A percentile compares a stretch with the other conserved stretches of the same genome.
Conservation (phyloP, 1,140 invertebrate species). For the Wiebesia pumilae region DNA sequence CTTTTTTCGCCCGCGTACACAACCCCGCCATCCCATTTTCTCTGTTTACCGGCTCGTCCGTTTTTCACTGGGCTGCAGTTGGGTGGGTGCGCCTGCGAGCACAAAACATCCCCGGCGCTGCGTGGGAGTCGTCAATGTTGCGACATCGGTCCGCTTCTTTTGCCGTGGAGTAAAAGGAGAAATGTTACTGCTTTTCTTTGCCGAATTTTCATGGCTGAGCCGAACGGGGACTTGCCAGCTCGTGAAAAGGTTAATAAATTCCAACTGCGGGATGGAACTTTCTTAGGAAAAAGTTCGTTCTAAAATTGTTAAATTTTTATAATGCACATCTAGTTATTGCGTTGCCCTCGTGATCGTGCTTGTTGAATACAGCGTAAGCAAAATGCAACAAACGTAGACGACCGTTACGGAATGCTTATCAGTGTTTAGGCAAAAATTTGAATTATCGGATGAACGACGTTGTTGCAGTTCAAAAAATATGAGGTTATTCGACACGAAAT, state of each 20-base stretch:
- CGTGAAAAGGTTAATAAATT: constrained; percentile 36
- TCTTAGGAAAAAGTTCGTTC: not conserved
- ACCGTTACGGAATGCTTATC: not conserved
- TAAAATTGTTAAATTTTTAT: not conserved
- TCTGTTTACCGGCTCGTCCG: constrained; percentile 52
- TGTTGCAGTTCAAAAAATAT: no score
- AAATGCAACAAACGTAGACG: not conserved
- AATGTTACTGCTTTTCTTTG: constrained; percentile 42
- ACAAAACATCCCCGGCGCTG: not conserved
- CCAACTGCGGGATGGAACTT: not conserved
- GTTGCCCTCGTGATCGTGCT: not conserved
- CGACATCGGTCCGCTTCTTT: no score
- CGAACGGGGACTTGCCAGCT: not conserved
- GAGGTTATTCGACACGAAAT: no score
- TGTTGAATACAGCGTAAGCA: not conserved
- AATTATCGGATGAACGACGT: not conserved
- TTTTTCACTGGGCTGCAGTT: no score
- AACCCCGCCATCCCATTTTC: constrained; percentile 53
- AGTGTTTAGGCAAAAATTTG: not conserved
- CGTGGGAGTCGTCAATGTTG: constrained; percentile 19
- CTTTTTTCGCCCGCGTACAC: constrained; percentile 7
- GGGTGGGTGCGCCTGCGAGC: not conserved
- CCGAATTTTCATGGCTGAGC: not conserved
- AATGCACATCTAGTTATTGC: not conserved
- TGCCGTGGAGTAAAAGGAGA: not conserved